Base-by-base conservation (phyloP, 2,888 invertebrate species). In the Cryptus armator region DNA sequence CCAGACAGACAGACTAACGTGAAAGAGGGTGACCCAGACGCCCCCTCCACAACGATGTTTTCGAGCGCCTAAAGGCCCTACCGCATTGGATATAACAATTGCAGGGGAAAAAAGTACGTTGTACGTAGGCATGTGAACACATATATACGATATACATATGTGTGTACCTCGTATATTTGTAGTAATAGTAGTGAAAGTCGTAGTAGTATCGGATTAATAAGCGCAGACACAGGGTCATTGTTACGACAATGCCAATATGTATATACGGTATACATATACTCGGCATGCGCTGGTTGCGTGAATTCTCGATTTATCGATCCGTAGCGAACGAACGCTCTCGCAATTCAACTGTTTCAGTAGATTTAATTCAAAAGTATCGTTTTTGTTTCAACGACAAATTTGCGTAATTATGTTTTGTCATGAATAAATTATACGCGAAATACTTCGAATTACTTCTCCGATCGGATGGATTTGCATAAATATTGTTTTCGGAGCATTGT, bases 11-110 rank as follows among this genome's bases (percentile, higher is more conserved):
- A 89, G 89, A 89, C 88, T 88, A 89, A 90, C 90, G 89, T 88
- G 89, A 91, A 92, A 92, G 90, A 90, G 92, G 93, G 92, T 93
- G 92, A 92, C 92, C 92, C 92, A 93, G 92, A 93, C 93, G 91
- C 92, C 91, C 91, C 92, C 91, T 91, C 91, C 89, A 89, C 81
- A 56, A 72, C 74, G 70, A 86, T 88, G 87, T 90, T 90, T 89
- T 88, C 88, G 86, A 88, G 88, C 89, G 84, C 77, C 85, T 86
- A 77, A 59, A 67, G 19, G 37, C 66, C 72, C 44, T 46, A 43
- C 56, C 88, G 87, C 88, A 87, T 89, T 89, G 88, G 88, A 88
- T 88, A 89, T 88, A 89, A 90, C 87, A 90, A 90, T 89, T 87
- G 86, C 81, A 71, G 72, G 56, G 48, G 48, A 68, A 78, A 72